Conservation (phyloP, 2,113 vertebrate species). For the Lonchura striata region DNA sequence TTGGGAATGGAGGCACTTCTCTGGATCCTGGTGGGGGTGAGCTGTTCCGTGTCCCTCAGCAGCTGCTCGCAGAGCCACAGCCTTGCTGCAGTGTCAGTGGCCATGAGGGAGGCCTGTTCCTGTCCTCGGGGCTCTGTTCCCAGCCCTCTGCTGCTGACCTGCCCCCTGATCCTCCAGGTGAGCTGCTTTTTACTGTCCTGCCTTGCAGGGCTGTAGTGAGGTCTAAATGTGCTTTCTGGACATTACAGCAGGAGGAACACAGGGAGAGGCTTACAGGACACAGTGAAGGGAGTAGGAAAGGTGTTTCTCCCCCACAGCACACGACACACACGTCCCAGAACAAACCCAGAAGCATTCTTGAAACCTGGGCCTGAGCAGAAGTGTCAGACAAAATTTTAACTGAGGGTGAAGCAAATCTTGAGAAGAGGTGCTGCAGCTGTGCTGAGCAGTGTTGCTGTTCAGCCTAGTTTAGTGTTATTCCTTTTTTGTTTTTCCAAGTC, state of each 20-base stretch:
- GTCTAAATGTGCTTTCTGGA: neutral
- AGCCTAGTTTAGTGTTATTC: neutral
- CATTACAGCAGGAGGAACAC: neutral
- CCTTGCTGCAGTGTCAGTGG: neutral
- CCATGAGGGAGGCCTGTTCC: neutral
- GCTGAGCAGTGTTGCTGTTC: neutral
- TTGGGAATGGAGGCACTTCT: neutral
- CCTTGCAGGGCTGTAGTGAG: neutral
- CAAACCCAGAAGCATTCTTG: rapidly evolving
- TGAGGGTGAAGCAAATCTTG: neutral
- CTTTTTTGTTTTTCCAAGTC: neutral
- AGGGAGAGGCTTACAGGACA: neutral
- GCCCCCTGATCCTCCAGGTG: neutral
- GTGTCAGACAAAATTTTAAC: neutral
- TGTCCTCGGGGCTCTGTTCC: neutral
- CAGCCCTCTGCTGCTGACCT: neutral
- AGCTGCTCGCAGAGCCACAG: rapidly evolving
- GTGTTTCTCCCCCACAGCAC: neutral
- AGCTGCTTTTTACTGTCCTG: neutral
- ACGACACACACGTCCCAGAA: rapidly evolving
- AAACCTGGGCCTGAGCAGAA: neutral
- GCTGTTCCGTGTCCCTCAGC: neutral
- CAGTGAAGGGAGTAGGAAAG: rapidly evolving
- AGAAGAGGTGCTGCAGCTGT: neutral
- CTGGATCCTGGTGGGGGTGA: rapidly evolving